phyloP scores from a whole-genome alignment of 2,888 invertebrate genomes.

The Amblyteles armatorius region DNA sequence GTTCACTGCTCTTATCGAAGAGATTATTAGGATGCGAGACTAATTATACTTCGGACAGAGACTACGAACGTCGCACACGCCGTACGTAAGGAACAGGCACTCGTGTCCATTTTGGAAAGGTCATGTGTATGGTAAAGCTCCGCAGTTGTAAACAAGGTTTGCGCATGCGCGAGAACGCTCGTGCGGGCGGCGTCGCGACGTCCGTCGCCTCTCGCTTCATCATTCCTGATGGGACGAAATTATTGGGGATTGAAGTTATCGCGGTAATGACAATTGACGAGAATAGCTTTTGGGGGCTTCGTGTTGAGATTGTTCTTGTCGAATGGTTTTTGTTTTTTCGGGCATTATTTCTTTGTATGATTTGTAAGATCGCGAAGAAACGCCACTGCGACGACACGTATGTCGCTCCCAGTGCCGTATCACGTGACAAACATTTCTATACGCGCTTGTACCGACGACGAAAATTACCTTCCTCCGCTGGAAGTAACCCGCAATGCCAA shows the following conservation, averaged over 20 bases:
- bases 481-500: not conserved
- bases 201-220: slow-evolving; percentile 2
- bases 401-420: slow-evolving; percentile 13
- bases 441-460: not conserved
- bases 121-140: slow-evolving; percentile 83
- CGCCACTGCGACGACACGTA: slow-evolving; percentile 5
- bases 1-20: slow-evolving; percentile 35
- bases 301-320: not conserved
- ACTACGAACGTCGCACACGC: slow-evolving; percentile 74
- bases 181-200: slow-evolving; percentile 58
- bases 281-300: not conserved
- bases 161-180: slow-evolving; percentile 80
- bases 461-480: not conserved
- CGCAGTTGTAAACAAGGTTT: slow-evolving; percentile 84
- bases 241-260: not conserved
- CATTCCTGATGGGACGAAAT: too few species aligned
- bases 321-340: not conserved
- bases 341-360: not conserved
- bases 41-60: slow-evolving; percentile 34
- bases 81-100: slow-evolving; percentile 77
- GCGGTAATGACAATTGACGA: not conserved
- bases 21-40: slow-evolving; percentile 30
- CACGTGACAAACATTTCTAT: slow-evolving; percentile 5
- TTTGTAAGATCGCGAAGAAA: not conserved
- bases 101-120: slow-evolving; percentile 85